A percentile compares a stretch with the other conserved stretches of the same genome.
These are phyloP conservation scores for Macropodus opercularis DNA, from an alignment of 2,797 vertebrate genomes.

Conservation along the genomic window DNA sequence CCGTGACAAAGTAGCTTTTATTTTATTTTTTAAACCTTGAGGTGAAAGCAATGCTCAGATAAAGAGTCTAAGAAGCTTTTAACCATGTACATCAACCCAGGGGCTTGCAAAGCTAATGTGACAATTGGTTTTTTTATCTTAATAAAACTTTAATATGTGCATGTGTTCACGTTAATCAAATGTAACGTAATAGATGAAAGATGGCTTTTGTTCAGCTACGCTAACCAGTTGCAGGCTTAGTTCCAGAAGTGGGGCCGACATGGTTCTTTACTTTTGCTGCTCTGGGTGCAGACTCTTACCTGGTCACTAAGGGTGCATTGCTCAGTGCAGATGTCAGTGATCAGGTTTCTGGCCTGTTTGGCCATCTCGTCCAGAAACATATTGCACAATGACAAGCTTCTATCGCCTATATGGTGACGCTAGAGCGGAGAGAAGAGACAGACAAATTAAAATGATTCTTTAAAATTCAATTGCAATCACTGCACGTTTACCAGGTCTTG, in stretches of 20 bases:
- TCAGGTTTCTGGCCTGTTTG: conserved; percentile 97
- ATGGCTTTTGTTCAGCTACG: no score
- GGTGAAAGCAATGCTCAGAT: background rate
- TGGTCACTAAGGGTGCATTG: conserved; percentile 98
- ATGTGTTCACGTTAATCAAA: no score
- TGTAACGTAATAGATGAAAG: no score
- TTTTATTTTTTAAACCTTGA: background rate
- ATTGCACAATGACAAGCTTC: conserved; percentile 98
- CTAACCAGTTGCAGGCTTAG: no score
- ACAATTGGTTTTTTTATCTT: no score
- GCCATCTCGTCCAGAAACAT: conserved; percentile 99
- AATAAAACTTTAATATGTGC: no score
- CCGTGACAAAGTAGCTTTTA: background rate
- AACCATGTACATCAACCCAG: conserved; percentile 4
- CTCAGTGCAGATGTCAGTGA: conserved; percentile 98
- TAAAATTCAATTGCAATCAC: no score
- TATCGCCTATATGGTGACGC: conserved; percentile 98
- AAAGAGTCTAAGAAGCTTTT: conserved; percentile 34
- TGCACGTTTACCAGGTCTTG: no score
- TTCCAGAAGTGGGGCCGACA: no score
- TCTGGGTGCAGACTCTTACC: conserved; percentile 70
- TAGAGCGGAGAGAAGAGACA: no score
- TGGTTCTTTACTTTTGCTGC: background rate
- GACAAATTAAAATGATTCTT: no score
- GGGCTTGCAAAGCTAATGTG: conserved; percentile 10